Evolutionary conservation across 2,888 invertebrate genomes (phyloP).

Genomic region (Leptinotarsa peninsularis): DNA sequence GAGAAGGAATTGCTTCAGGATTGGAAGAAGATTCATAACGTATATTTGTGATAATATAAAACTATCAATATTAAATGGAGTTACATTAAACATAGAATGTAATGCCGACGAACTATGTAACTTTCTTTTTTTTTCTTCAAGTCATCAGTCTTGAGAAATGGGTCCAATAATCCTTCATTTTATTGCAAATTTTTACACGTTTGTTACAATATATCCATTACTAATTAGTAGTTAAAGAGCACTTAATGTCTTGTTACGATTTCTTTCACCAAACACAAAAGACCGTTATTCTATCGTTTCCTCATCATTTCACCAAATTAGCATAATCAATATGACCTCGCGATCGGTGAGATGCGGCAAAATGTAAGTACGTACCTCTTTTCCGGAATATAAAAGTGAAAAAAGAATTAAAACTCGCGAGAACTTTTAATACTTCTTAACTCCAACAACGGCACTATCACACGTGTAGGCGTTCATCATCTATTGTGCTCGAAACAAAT

Average conservation of each 20-base stretch:
- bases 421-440: background rate
- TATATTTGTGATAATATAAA: no score
- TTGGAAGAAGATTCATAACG: no score
- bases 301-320: background rate
- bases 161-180: no score
- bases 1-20: no score
- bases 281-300: background rate
- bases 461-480: background rate
- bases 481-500: background rate
- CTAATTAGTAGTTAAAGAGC: background rate
- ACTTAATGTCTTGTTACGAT: background rate
- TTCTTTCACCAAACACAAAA: constrained; percentile 8
- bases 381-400: background rate
- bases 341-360: background rate
- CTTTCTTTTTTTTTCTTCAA: no score
- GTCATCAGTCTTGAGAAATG: no score
- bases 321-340: background rate
- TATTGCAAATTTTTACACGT: no score
- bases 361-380: background rate
- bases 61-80: no score
- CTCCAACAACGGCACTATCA: background rate
- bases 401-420: background rate
- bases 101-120: no score
- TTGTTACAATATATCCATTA: no score
- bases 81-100: no score